phyloP scores from a whole-genome alignment of 2,797 vertebrate genomes.

The Notolepis coatsorum region DNA sequence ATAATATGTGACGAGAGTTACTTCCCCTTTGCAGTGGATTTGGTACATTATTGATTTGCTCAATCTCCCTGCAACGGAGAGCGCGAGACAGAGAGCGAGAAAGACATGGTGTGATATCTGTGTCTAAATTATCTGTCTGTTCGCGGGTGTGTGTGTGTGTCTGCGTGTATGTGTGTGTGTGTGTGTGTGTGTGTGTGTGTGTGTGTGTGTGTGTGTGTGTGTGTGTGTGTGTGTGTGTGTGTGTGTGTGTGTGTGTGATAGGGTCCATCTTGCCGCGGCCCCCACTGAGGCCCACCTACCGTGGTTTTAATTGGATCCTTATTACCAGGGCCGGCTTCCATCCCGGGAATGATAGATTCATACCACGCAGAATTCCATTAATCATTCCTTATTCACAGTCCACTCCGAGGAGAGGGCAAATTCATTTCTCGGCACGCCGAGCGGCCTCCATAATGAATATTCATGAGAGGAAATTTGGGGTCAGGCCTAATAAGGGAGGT shows the following conservation, averaged over 20 bases:
- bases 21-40: slow-evolving; percentile 36
- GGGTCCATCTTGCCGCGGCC: slow-evolving; percentile 49
- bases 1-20: slow-evolving; percentile 45
- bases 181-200: slow-evolving; percentile 31
- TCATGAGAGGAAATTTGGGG: slow-evolving; percentile 88
- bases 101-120: slow-evolving; percentile 15
- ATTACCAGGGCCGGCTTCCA: slow-evolving; percentile 80
- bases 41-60: slow-evolving; percentile 40
- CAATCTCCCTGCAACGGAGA: slow-evolving; percentile 46
- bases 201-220: slow-evolving; percentile 30
- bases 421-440: slow-evolving; percentile 77
- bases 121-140: background rate
- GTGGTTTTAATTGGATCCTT: slow-evolving; percentile 89
- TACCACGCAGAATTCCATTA: slow-evolving; percentile 86
- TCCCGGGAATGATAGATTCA: slow-evolving; percentile 85
- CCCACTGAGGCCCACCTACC: slow-evolving; percentile 80
- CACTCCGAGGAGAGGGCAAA: slow-evolving; percentile 78
- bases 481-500: slow-evolving; percentile 87
- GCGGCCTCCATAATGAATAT: slow-evolving; percentile 84
- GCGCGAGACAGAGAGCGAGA: slow-evolving; percentile 27
- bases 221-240: slow-evolving; percentile 3
- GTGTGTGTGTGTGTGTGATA: slow-evolving; percentile 3
- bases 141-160: slow-evolving; percentile 16
- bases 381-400: slow-evolving; percentile 88
- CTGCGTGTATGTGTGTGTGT: no score